A percentile compares a stretch with the other conserved stretches of the same genome.
Evolutionary conservation across 2,113 vertebrate species (phyloP).

Genomic region (Onychostoma macrolepis): DNA sequence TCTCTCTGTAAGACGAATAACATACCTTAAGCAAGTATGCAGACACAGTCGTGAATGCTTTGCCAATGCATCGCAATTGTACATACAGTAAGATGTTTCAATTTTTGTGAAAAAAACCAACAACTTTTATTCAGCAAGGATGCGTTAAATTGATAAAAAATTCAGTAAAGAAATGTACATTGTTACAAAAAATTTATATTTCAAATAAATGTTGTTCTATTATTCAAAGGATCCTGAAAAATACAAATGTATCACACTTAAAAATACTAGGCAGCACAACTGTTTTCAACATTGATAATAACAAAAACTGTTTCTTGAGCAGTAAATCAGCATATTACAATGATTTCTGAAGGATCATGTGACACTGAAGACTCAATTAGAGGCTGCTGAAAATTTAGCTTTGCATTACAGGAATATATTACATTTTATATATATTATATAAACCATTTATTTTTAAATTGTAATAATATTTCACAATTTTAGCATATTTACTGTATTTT

Average conservation of each 20-base stretch:
- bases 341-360: background rate
- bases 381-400: background rate
- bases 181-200: background rate
- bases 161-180: background rate
- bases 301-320: background rate
- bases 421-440: background rate
- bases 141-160: background rate
- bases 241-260: background rate
- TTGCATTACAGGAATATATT: background rate
- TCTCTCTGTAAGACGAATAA: conserved; percentile 22
- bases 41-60: background rate
- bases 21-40: conserved; percentile 25
- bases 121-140: background rate
- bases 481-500: background rate
- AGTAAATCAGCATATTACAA: background rate
- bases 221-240: background rate
- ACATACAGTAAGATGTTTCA: background rate
- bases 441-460: background rate
- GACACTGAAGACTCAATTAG: background rate
- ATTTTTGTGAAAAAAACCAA: background rate
- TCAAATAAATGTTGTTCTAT: background rate
- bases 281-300: background rate
- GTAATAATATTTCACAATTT: background rate
- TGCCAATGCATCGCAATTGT: background rate
- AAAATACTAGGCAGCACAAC: background rate